These are phyloP conservation scores for Tolmerus cingulatus DNA, from an alignment of 2,888 invertebrate genomes.

Conservation along the genomic window DNA sequence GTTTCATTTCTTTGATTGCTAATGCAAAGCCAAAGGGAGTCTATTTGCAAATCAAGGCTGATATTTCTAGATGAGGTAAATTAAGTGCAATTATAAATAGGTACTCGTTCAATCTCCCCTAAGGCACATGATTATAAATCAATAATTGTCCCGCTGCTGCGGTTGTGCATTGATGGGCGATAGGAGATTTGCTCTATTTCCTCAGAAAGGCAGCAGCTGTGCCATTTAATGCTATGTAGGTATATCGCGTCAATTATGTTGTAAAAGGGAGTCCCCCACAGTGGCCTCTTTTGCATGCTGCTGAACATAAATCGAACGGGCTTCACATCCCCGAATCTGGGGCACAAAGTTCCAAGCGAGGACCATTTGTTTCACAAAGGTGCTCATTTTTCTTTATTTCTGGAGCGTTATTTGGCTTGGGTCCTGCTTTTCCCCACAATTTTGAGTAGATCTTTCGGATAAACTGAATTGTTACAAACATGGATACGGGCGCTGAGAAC, in stretches of 20 bases:
- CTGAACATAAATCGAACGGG: neutral
- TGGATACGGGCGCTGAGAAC: neutral
- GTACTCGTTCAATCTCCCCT: neutral
- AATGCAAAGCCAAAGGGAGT: neutral
- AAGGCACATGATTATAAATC: neutral
- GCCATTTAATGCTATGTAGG: neutral
- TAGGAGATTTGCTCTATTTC: neutral
- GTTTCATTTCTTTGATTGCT: slow-evolving; percentile 51
- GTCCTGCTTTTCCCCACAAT: neutral
- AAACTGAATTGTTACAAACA: neutral
- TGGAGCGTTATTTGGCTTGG: neutral
- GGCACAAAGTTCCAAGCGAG: neutral
- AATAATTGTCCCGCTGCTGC: neutral
- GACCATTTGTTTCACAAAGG: neutral
- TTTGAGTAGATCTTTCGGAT: neutral
- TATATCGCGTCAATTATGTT: neutral
- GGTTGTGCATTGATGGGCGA: neutral
- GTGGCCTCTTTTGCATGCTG: neutral
- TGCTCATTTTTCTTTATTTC: neutral
- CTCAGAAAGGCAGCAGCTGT: neutral
- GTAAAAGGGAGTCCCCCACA: neutral
- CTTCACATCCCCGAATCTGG: neutral
- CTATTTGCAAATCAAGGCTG: neutral
- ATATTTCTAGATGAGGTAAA: neutral
- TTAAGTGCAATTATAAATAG: neutral